Base-by-base conservation (phyloP, 2,113 vertebrate species). In the Antechinus flavipes region DNA sequence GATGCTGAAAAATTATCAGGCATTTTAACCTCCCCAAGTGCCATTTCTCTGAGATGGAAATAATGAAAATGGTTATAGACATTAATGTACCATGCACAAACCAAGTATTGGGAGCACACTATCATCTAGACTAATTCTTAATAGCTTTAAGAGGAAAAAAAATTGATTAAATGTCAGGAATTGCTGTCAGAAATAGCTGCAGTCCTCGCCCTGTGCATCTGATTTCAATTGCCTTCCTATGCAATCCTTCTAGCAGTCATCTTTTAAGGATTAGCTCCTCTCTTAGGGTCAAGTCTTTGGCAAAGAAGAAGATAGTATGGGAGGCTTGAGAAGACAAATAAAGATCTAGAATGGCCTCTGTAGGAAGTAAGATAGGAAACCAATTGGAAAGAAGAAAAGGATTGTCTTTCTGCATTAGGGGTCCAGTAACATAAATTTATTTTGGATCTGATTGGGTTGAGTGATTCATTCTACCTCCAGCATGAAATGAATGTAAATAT, bases 31-130 rank as follows among this genome's bases (percentile, higher is more conserved):
- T 92, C 22, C 90, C 0, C 47, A 52, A 90, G 25, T 19, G 2
- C 14, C 54, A 90, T 10, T 54, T 84, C 52, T 0, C 91, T 96
- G 92, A 58, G 95, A 95, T 47, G 94, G 93, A 92, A 96, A 91
- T 6, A 90, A 95, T 94, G 89, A 92, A 96, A 89, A 91, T 25
- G 49, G 93, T 54, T 22, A 91, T 93, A 47, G 54, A 68, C 90
- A 68, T 68, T 68, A 84, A 52, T 14, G 54, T 8, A n/a, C 76
- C 92, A 90, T 54, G 42, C n/a, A 91, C 76, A 93, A 58, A 94
- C 68, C 24, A n/a, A 26, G 93, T 46, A 89, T 91, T 90, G 54
- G 93, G 56, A 94, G 95, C 91, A 89, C 0, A 54, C 90, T 0
- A 27, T 27, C 49, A 54, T 90, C 0, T 3, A 91, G 94, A 92